Base-by-base conservation (phyloP, 37 sponge, comb jelly and placozoan genomes). In the Spongilla lacustris region DNA sequence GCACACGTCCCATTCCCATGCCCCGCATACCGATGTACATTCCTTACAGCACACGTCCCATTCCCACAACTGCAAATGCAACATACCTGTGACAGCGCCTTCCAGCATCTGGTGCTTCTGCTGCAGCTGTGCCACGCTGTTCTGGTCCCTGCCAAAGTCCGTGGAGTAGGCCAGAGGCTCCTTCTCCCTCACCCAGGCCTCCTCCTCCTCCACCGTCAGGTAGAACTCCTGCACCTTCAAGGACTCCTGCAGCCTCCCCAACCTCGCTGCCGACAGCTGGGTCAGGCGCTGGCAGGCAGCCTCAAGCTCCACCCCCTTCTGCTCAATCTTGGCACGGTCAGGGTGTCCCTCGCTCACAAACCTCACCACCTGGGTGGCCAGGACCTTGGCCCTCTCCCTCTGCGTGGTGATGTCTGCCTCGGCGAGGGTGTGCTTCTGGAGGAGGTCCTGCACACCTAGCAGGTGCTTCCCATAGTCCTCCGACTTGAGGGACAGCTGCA, bases 401-500 rank as follows among this genome's bases (percentile, higher is more conserved):
- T 87, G 75, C 35, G 89, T 81, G 33, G 73, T 87, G 28, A 97
- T 86, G 80, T 98, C 99, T 33, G 92, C 82, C 73, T 96, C 99
- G 11, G 79, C 10, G 0, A 96, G 83, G 1, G 75, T 87, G 90
- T 98, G 97, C 80, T 96, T 96, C 85, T 96, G 95, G 24, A 98
- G 81, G 8, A 98, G 90, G 73, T 96, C 95, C 49, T 98, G 93
- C 0, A 96, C 96, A 74, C 96, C 94, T 19, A 89, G 74, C 76
- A 96, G 85, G 75, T 98, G 97, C 85, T 94, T 95, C 29, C 97
- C 99, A 85, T 88, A 92, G 86, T 98, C 99, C 36, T 95, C 94
- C 28, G 94, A 95, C 36, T 84, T 74, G 68, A 98, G 89, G 35
- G 85, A 71, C 2, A 76, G 77, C 98, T 97, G 50, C 38, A 35